A percentile compares a stretch with the other conserved stretches of the same genome.
Conservation (phyloP, 2,113 vertebrate genomes). For the Toxotes jaculatrix region DNA sequence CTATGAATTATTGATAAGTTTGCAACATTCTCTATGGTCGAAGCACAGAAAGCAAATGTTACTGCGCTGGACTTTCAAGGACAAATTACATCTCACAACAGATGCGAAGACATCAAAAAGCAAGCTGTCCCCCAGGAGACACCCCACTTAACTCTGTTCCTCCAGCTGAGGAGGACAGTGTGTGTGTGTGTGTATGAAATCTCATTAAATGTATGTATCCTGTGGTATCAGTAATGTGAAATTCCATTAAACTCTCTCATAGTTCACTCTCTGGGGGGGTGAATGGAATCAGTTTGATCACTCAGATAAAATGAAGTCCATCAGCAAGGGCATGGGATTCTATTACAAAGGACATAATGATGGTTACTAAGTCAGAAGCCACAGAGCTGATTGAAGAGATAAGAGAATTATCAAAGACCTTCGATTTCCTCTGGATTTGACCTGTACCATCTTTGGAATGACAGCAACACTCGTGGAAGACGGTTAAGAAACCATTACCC, state of each 20-base stretch:
- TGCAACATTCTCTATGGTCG: not conserved
- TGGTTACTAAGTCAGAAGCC: not conserved
- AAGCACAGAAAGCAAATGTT: not conserved
- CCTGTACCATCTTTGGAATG: not conserved
- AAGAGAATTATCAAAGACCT: not conserved
- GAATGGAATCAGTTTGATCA: not conserved
- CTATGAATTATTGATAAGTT: conserved; percentile 33
- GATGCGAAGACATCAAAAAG: conserved; percentile 11
- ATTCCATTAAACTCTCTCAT: conserved; percentile 19
- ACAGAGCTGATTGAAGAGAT: not conserved
- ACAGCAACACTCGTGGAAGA: not conserved
- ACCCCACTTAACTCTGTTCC: conserved; percentile 13
- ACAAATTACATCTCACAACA: conserved; percentile 12
- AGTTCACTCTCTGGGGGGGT: not conserved
- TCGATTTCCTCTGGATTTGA: not conserved
- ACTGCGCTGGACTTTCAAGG: conserved; percentile 11
- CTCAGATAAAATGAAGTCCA: not conserved
- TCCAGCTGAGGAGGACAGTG: not conserved
- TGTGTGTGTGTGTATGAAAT: conserved; percentile 4
- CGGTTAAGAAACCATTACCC: not conserved
- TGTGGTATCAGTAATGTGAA: conserved; percentile 14
- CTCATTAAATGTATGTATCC: conserved; percentile 43
- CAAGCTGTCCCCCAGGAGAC: conserved; percentile 7
- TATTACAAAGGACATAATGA: not conserved
- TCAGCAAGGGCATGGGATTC: not conserved